Evolutionary conservation across 2,888 invertebrate genomes (phyloP), one percentile per base, ranked within the genome.

Genomic region (Eucera pruinosa): DNA sequence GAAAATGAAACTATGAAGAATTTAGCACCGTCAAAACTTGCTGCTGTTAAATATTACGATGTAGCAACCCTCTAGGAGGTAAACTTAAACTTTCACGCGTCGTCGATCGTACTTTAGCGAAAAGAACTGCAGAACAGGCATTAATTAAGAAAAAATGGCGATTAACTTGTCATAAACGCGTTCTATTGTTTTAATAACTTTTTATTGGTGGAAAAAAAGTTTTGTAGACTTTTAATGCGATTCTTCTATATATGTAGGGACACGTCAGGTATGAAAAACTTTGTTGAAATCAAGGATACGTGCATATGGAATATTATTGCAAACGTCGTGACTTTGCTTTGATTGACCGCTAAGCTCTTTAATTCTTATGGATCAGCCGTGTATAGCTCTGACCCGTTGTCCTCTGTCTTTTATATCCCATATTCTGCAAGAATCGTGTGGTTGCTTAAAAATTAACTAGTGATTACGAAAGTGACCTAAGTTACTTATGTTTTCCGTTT

Each of bases 191-290:
- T 11, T 20, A 36, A 57, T 39, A 15, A 55, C 36, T 20, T 20
- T 36, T 3, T 15, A 20, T 4, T 25, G n/a, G 41, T 9, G 25
- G 23, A n/a, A 20, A 36, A 66, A 25, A 30, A 33, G 27, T 54
- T 65, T 13, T 27, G 11, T 11, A 7, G 11, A 1, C 20, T 64
- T 15, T 41, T 41, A 58, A 55, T 41, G 25, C 25, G 6, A 36
- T 3, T 58, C 23, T 66, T 58, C 25, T n/a, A n/a, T 39, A 58
- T 13, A 57, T 2, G 39, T 23, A 55, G 41, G 65, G 57, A 86
- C 83, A 86, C 86, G 86, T 86, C 79, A 86, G 71, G 57, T 64
- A 25, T 71, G 62, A 23, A 52, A 78, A 86, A 87, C 61, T 83
- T 84, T 71, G 15, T 61, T 45, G 27, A 60, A 72, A 78, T 78